Base-by-base conservation (phyloP, 2,797 vertebrate genomes). In the Harpagifer antarcticus region DNA sequence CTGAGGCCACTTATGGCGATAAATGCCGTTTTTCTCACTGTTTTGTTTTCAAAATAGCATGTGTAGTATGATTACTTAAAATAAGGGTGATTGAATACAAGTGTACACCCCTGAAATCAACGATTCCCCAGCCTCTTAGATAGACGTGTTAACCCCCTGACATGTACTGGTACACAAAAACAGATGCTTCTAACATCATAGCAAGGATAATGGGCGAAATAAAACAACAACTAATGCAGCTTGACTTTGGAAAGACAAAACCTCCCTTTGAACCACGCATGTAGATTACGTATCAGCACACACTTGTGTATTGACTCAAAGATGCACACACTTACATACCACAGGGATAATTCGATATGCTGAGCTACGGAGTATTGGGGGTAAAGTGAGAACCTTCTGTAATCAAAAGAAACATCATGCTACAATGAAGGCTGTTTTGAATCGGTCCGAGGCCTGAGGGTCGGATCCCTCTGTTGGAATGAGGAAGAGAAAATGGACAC, bases 341-440 rank as follows among this genome's bases (percentile, higher is more conserved):
- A 64, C 64, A 31, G 33, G 50, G 63, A 81, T 90, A 86, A 91
- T 81, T 64, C 20, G 78, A 94, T 90, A 89, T 62, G 56, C 45
- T 31, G 74, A 5, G 66, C 81, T 78, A 83, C 80, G 79, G 84
- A 88, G 82, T 37, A 59, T 62, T 61, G 78, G 69, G 27, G 59
- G 93, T 93, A 94, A 94, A 93, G 81, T 68, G 81, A 95, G 89
- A 92, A 87, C 79, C 89, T 89, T 79, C 86, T 84, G 87, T 91
- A 91, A 91, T 92, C 90, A 94, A 93, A 92, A 93, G 87, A 86
- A 92, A 91, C 83, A 85, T 84, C 66, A 68, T 79, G 88, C 83
- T 89, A 91, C 88, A 91, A 88, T 90, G 91, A 84, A 84, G 83
- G 62, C 75, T 73, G 83, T 92, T 94, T 90, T 79, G 87, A 91